phyloP scores from a whole-genome alignment of 2,113 vertebrate genomes.

The Erythrolamprus reginae region DNA sequence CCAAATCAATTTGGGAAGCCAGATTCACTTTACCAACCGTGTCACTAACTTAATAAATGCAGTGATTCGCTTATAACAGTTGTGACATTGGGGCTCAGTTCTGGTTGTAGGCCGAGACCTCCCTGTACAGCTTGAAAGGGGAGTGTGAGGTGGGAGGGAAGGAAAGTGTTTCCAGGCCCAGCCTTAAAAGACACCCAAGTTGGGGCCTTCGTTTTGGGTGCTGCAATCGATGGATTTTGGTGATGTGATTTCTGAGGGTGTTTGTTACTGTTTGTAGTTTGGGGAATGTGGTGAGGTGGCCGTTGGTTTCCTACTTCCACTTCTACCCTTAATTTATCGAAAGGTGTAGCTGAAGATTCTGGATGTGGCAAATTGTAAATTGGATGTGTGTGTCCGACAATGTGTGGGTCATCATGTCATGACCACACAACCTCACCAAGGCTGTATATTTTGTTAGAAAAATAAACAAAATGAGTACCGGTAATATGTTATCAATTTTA shows the following conservation, averaged over 20 bases:
- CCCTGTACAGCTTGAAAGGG: not conserved
- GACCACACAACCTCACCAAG: not conserved
- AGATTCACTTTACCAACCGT: not conserved
- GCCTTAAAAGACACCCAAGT: not conserved
- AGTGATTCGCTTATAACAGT: not conserved
- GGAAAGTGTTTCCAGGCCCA: not conserved
- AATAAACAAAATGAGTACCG: not conserved
- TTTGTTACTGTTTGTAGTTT: not conserved
- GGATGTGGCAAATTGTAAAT: not conserved
- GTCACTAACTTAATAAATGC: not conserved
- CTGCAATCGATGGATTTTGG: not conserved
- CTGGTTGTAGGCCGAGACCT: not conserved
- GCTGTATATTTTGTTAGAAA: not conserved
- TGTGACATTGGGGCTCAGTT: not conserved
- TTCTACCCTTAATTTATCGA: not conserved
- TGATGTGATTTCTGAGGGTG: not conserved
- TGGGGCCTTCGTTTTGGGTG: not conserved
- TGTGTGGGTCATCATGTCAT: not conserved
- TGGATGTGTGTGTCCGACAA: not conserved
- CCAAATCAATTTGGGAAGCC: too few relatives aligned
- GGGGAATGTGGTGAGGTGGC: not conserved
- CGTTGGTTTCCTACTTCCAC: not conserved
- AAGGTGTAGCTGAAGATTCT: not conserved
- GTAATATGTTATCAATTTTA: not conserved
- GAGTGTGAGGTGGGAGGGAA: not conserved